Base-by-base conservation (phyloP, 2,797 vertebrate species). In the Ambastaia sidthimunki region DNA sequence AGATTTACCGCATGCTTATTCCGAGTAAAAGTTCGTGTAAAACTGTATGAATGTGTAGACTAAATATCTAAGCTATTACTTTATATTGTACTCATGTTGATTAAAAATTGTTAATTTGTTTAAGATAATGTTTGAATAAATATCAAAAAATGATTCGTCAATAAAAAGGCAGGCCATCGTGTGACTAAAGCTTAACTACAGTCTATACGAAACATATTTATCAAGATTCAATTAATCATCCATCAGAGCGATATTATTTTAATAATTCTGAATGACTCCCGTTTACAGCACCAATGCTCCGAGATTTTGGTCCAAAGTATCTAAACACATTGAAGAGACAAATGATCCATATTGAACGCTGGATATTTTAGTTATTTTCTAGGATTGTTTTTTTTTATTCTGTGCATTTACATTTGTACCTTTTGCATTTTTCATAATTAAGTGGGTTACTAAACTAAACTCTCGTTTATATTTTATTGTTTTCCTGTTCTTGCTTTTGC, bases 71-170 rank as follows among this genome's bases (percentile, higher is more conserved):
- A 81, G 75, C 50, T 85, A 85, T 85, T 89, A 86, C 85, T 88
- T 90, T 90, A 83, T 91, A 86, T 76, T 92, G 88, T 93, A 89
- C 87, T 85, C 85, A 85, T 89, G 88, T 88, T 91, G 90, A 90
- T 91, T 89, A 79, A 86, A 89, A 88, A 87, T 34, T 86, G 85
- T 86, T 87, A 81, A 82, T 90, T 91, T 94, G 92, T 92, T 92
- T 89, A 91, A 92, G 90, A 86, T 88, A 86, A 92, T 87, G 91
- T 91, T 92, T 92, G 89, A 94, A 93, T 94, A 94, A 94, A 94
- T 85, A 88, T 86, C 80, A 89, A 88, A 88, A 86, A 85, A 89
- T 23, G 31, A 50, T 65, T 52, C 15, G 28, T 55, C 16, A 15
- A 19, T 23, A 47, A 28, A 41, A 4, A 21, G 4, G 6, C 15